Conservation (phyloP, 2,797 vertebrate species). For the Poecilia picta region DNA sequence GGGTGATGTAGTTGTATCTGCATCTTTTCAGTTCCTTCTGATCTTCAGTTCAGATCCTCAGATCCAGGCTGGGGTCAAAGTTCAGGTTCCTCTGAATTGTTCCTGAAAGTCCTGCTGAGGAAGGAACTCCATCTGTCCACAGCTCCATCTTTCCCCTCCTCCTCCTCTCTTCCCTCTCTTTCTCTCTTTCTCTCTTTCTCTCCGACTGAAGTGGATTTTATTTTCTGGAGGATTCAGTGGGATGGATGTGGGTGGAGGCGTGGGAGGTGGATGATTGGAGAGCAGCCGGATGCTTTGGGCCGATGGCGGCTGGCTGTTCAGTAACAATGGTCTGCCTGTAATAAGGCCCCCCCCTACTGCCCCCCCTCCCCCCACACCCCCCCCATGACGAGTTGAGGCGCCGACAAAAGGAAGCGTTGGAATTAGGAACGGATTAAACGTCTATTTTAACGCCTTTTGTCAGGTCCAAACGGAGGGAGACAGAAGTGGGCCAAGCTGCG, state of each 20-base stretch:
- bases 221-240: slow-evolving; percentile 39
- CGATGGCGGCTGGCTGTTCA: slow-evolving; percentile 54
- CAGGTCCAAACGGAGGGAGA: slow-evolving; percentile 37
- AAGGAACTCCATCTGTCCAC: too few species aligned
- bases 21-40: too few species aligned
- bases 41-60: too few species aligned
- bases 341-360: slow-evolving; percentile 34
- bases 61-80: too few species aligned
- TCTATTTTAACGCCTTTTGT: slow-evolving; percentile 70
- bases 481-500: slow-evolving; percentile 46
- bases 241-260: too few species aligned
- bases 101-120: too few species aligned
- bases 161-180: too few species aligned
- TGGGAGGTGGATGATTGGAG: slow-evolving; percentile 59
- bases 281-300: slow-evolving; percentile 43
- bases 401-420: slow-evolving; percentile 64
- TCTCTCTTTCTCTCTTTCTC: too few species aligned
- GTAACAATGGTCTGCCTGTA: slow-evolving; percentile 66
- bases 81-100: too few species aligned
- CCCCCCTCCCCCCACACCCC: slow-evolving; percentile 18
- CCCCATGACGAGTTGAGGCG: slow-evolving; percentile 54
- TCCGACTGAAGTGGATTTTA: slow-evolving; percentile 34
- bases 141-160: too few species aligned
- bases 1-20: too few species aligned
- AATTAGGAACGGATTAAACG: slow-evolving; percentile 71